A percentile compares a stretch with the other conserved stretches of the same genome.
These are phyloP conservation scores for Dione vanillae DNA, from an alignment of 2,888 invertebrate genomes.

Conservation along the genomic window DNA sequence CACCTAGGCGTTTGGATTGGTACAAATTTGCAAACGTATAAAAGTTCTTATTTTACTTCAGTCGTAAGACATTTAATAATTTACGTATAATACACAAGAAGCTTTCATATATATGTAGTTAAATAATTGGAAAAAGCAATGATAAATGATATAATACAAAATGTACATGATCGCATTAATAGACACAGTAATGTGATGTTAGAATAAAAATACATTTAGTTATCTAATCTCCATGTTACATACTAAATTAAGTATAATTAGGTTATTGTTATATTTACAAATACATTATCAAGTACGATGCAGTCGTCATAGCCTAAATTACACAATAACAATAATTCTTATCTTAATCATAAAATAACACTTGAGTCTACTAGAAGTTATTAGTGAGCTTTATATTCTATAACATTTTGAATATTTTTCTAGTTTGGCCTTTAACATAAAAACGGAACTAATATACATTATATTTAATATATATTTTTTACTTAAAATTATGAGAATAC, in stretches of 20 bases:
- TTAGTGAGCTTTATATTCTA: conserved; percentile 2
- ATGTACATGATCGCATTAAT: conserved; percentile 1
- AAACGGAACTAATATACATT: not conserved
- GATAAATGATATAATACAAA: not conserved
- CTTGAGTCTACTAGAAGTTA: conserved; percentile 16
- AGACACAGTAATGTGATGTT: conserved; percentile 14
- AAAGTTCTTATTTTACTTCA: conserved; percentile 53
- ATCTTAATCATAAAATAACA: conserved; percentile 27
- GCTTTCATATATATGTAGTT: not conserved
- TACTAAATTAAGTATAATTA: conserved; percentile 46
- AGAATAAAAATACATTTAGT: not conserved
- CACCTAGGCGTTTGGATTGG: conserved; percentile 51
- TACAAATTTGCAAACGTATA: conserved; percentile 73
- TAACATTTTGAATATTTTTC: conserved; percentile 1
- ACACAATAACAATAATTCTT: conserved; percentile 41
- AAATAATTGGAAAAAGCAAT: not conserved
- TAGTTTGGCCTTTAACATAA: not conserved
- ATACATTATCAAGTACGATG: conserved; percentile 62
- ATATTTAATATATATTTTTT: not conserved
- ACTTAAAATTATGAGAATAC: not conserved
- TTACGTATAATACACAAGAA: conserved; percentile 6
- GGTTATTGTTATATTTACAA: conserved; percentile 45
- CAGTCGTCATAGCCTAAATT: conserved; percentile 56
- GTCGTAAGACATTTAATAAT: conserved; percentile 18
- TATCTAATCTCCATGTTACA: conserved; percentile 5